Base-by-base conservation (phyloP, 53 echinoderm and acorn worm genomes). In the Crossaster papposus region DNA sequence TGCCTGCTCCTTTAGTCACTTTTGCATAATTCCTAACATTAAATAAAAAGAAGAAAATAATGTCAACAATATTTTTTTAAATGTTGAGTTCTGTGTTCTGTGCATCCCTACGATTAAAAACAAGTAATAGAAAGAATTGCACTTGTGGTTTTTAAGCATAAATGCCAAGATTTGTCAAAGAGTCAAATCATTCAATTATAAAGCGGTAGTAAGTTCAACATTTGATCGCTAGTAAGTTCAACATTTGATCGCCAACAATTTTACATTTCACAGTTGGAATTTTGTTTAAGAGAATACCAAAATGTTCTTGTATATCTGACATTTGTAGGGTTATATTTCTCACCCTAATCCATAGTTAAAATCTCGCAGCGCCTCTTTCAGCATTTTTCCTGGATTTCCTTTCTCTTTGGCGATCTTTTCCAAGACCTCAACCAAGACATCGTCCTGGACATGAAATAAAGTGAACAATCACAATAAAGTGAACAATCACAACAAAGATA, bases 331-430 rank as follows among this genome's bases (percentile, higher is more conserved):
- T 2, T 15, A 20, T 68, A 11, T 11, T 79, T 80, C 95, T 94
- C 71, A 97, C 97, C 90, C 89, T 79, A 94, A 94, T 22, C 86
- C 32, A 30, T 94, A 91, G 29, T 86, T 81, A n/a, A 97, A 91
- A 26, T 90, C 91, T 33, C 92, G 90, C 15, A 95, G 86, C 4
- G 92, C 54, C 30, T 72, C 89, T 35, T 92, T 82, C 20, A 97
- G 92, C 24, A 65, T 80, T 38, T 97, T 95, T 63, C 93, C 99
- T 51, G 93, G 88, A 33, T 92, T 90, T 64, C 92, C 90, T 88
- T 92, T 99, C 44, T 99, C 99, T 55, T 93, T 96, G 36, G 95
- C 81, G 26, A 99, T 84, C 55, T 91, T 93, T 68, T 99, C 99
- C 74, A 85, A 72, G 36, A 99, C 96, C n/a, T 96, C 91, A 17